A percentile compares a stretch with the other conserved stretches of the same genome.
Conservation (phyloP, 2,113 vertebrate species). For the Cyrtonyx montezumae region DNA sequence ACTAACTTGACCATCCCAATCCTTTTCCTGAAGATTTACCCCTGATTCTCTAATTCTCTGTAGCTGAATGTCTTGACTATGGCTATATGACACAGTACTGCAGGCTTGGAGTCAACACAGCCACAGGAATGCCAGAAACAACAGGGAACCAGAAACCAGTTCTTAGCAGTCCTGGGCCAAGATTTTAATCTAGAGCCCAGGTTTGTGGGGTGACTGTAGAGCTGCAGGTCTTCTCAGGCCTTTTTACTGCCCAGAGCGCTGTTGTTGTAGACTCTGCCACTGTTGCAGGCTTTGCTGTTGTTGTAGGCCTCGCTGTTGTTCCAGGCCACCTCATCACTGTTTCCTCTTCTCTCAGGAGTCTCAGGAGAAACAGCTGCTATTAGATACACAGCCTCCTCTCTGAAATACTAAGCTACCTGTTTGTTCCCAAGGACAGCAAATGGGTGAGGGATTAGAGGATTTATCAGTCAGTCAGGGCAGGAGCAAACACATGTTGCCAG, state of each 20-base stretch:
- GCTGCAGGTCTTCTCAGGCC: not conserved
- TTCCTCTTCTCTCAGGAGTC: accelerated
- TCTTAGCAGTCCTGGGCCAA: not conserved
- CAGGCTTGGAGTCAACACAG: not conserved
- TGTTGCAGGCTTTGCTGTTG: not conserved
- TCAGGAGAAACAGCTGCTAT: accelerated
- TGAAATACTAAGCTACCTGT: not conserved
- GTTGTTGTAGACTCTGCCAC: not conserved
- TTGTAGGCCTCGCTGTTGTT: not conserved
- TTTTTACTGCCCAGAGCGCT: not conserved
- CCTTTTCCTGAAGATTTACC: not conserved
- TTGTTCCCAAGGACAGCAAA: slow-evolving; percentile 16
- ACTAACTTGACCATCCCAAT: not conserved
- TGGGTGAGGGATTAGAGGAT: slow-evolving; percentile 25
- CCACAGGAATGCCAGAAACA: not conserved
- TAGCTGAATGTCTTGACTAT: not conserved
- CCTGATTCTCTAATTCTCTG: not conserved
- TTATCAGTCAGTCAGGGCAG: slow-evolving; percentile 10
- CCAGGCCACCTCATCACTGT: accelerated
- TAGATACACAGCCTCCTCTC: not conserved
- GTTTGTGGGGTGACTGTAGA: not conserved
- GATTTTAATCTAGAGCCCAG: not conserved
- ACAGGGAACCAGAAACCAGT: not conserved
- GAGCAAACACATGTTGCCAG: not conserved
- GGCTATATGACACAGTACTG: not conserved